Base-by-base conservation (phyloP, 37 sponge, comb jelly and placozoan species). In the Mnemiopsis leidyi region DNA sequence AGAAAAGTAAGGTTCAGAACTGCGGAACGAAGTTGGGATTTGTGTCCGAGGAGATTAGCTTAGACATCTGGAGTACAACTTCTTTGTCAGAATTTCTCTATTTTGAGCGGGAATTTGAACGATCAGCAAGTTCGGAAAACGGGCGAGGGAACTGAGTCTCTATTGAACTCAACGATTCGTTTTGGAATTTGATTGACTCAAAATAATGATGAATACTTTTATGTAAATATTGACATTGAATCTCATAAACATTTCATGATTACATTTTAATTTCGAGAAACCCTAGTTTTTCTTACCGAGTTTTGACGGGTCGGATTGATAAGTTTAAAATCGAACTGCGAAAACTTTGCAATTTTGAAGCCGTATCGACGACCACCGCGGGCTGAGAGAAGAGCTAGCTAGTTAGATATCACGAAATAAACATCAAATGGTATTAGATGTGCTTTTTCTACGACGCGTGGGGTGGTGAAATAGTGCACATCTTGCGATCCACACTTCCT, bases 281-380 rank as follows among this genome's bases (percentile, higher is more conserved):
- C 13, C 61, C 61, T 5, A 48, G 61, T 48, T 48, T 48, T 69
- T 5, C 73, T 69, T 20, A 69, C 73, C 9, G 73, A 28, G 73
- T 25, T 69, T 69, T 69, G 73, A 2, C 73, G 24, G 73, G 73
- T n/a, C 9, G 73, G 23, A 20, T 69, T 69, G 2, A 69, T 5
- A 3, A 69, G 29, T 20, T 69, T 69, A 69, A 69, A 69, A 69
- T 69, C 73, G 29, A 69, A 69, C n/a, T 69, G 73, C 73, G 73
- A 69, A 69, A 69, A 69, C 7, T 16, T 69, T 5, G 61, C 61
- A 48, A 48, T 48, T 48, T 48, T 48, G 61, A 48, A 48, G 61
- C 61, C 5, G 61, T n/a, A n/a, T n/a, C n/a, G n/a, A n/a, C n/a
- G n/a, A n/a, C n/a, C n/a, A n/a, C 61, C 61, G 61, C 13, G 61